Evolutionary conservation across 2,113 vertebrate genomes (phyloP), one percentile per base, ranked within the genome.

Genomic region (Smithornis capensis): DNA sequence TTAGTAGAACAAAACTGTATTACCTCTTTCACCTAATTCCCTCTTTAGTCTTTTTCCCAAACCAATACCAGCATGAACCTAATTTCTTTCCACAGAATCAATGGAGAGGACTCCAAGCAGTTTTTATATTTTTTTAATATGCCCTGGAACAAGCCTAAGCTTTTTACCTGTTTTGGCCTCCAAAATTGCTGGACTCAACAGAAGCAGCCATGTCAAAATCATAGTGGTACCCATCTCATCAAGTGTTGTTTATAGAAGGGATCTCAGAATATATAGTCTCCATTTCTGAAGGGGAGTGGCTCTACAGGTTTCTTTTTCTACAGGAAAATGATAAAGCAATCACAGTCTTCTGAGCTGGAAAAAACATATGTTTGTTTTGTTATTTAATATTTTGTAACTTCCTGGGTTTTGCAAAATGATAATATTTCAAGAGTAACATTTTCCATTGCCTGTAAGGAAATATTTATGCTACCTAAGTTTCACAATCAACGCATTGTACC

Each of bases 351-450:
- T 89, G 8, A 70, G 57, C 68, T 63, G 64, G 89, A 95, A 90
- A 5, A 77, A 94, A 92, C 73, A 90, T 29, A 29, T 40, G 31
- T 75, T 95, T 97, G 86, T 81, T 90, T 86, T 71, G 89, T 87
- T 86, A 47, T 78, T 92, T 59, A 90, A 60, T 62, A 60, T 93
- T 94, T 94, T 89, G 89, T 73, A 95, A 95, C 95, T 92, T 95
- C 91, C 89, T 91, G 89, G 80, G 45, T 47, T 89, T 86, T 90
- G 35, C 56, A 63, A 69, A 81, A 92, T 77, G 88, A 70, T 67
- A 83, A 45, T 73, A 89, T 67, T 44, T 74, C 76, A 86, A 90
- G 75, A 83, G 56, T 37, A 80, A 90, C 44, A 60, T 71, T 96
- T 92, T 92, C 91, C 92, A 79, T 63, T 87, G 50, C 70, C 62